Base-by-base conservation (phyloP, 2,797 vertebrate genomes). In the Sitta carolinensis region DNA sequence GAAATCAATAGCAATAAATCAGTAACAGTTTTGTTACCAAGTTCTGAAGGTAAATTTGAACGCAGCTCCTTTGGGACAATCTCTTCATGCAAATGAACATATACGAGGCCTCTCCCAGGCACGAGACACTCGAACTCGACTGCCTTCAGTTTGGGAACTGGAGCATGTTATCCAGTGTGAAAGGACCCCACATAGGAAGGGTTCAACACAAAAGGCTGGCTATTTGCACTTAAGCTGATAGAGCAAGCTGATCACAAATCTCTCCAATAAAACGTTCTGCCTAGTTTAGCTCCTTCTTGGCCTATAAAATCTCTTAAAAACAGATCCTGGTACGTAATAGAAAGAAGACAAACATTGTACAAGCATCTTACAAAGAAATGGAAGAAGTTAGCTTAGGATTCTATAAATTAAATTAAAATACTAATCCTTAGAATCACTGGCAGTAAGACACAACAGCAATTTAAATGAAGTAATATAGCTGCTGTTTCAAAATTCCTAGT, bases 61-160 rank as follows among this genome's bases (percentile, higher is more conserved):
- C 13, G 4, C 12, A 61, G 48, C 6, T 84, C 32, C 64, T 72
- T 54, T 16, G 17, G 38, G 63, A 84, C 72, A 67, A 59, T 14
- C 57, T 68, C 43, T 67, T 32, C 34, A 36, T 38, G 32, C 62
- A 87, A 87, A 82, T 69, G 40, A 74, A 66, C 22, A 12, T 14
- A 47, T 1, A 81, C 5, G 1, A 64, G 70, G 58, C 54, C 57
- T 81, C 54, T 86, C 54, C 36, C 50, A 62, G 59, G 42, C 59
- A 73, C 22, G 1, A 66, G 59, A 36, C 68, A 48, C 54, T 32
- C 7, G 2, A 25, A 27, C 54, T 32, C 7, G 2, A 25, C 30
- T 36, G 79, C 40, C 74, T 84, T 93, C 78, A 79, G 67, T 84
- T 66, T 80, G 89, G 87, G 67, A 92, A 96, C 70, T 50, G 51